A percentile compares a stretch with the other conserved stretches of the same genome.
Conservation (phyloP, 2,888 invertebrate species). For the Caenorhabditis japonica region DNA sequence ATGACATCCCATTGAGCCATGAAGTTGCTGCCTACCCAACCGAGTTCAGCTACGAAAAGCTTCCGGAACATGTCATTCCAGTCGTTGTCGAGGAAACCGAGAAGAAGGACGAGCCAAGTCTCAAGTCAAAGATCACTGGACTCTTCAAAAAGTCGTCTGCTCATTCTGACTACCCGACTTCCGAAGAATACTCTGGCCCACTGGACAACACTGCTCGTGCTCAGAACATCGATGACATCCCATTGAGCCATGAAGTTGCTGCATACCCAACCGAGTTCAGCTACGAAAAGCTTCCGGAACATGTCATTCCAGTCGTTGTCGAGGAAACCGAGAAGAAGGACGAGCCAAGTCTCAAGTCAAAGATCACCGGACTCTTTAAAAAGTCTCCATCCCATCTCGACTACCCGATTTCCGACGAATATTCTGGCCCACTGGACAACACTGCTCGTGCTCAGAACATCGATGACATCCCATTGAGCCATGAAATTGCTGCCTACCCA, state of each 20-base stretch:
- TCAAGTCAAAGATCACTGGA: too few relatives aligned
- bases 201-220: slow-evolving; percentile 6
- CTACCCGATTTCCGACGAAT: slow-evolving; percentile 48
- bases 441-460: slow-evolving; percentile 54
- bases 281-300: slow-evolving; percentile 21
- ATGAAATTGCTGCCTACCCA: slow-evolving; percentile 42
- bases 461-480: slow-evolving; percentile 42
- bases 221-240: too few relatives aligned
- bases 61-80: slow-evolving; percentile 12
- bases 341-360: neutral
- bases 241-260: slow-evolving; percentile 12
- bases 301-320: neutral
- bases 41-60: slow-evolving; percentile 40
- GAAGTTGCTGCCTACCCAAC: slow-evolving; percentile 43
- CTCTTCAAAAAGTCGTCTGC: slow-evolving; percentile 49
- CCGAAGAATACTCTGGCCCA: slow-evolving; percentile 30
- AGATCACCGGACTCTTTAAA: slow-evolving; percentile 28
- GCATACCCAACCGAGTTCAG: slow-evolving; percentile 38
- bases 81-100: neutral
- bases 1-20: slow-evolving; percentile 15
- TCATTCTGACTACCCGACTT: slow-evolving; percentile 55
- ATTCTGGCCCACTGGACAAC: slow-evolving; percentile 25
- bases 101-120: neutral
- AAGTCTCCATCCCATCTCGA: slow-evolving; percentile 53
- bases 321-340: neutral